These are phyloP conservation scores for Hycleus phaleratus DNA, from an alignment of 1,140 invertebrate species.

Conservation along the genomic window DNA sequence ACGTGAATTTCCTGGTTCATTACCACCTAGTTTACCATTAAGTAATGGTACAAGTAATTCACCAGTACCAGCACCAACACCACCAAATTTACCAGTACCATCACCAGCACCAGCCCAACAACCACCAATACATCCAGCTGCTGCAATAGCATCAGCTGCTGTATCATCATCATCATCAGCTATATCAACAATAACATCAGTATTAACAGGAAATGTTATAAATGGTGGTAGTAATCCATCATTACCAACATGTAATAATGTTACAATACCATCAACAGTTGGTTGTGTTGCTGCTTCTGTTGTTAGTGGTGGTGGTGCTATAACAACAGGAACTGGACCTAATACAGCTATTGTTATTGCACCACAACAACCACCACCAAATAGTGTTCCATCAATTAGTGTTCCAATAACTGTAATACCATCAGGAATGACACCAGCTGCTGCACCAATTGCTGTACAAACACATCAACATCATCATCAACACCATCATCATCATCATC, in stretches of 20 bases:
- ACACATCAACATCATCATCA: constrained; percentile 4
- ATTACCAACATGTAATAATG: too few species aligned
- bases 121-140: constrained; percentile 39
- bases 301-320: too few species aligned
- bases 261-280: too few species aligned
- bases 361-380: constrained; percentile 12
- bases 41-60: constrained; percentile 34
- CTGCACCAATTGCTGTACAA: constrained; percentile 18
- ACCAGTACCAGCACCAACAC: constrained; percentile 37
- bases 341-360: constrained; percentile 15
- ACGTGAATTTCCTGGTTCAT: constrained; percentile 48
- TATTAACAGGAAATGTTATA: background rate
- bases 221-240: background rate
- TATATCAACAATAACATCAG: constrained; percentile 22
- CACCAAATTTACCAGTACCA: constrained; percentile 45
- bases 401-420: constrained; percentile 6
- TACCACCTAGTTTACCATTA: constrained; percentile 37
- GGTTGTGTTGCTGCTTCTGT: too few species aligned
- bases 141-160: constrained; percentile 27
- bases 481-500: constrained; percentile 31
- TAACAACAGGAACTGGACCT: too few species aligned
- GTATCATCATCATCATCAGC: constrained; percentile 26
- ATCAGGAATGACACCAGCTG: constrained; percentile 13
- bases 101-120: constrained; percentile 45
- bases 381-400: constrained; percentile 17